phyloP scores from a whole-genome alignment of 2,888 invertebrate species.

The Choreutis nemorana region DNA sequence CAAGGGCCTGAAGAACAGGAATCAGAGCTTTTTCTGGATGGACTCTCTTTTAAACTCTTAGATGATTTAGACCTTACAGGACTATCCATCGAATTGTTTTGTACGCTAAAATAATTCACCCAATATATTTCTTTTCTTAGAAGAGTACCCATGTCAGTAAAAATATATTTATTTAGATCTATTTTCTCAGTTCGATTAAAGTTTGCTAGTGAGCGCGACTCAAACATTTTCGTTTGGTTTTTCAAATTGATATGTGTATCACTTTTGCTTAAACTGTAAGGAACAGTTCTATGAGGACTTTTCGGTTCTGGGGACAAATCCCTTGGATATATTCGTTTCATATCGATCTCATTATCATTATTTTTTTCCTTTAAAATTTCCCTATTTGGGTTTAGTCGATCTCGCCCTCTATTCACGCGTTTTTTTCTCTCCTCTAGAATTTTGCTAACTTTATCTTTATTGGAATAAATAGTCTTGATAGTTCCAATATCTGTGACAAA shows the following conservation, averaged over 20 bases:
- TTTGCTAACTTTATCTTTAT: constrained; percentile 9
- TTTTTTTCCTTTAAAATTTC: too few relatives aligned
- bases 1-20: constrained; percentile 11
- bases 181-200: too few relatives aligned
- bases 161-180: constrained; percentile 39
- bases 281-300: too few relatives aligned
- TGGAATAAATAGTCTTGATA: constrained; percentile 25
- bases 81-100: constrained; percentile 22
- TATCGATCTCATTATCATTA: too few relatives aligned
- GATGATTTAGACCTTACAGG: constrained; percentile 9
- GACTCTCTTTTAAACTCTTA: constrained; percentile 11
- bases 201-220: too few relatives aligned
- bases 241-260: constrained; percentile 16
- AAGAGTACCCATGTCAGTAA: constrained; percentile 21
- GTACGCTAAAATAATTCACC: constrained; percentile 42
- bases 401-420: constrained; percentile 1
- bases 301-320: too few relatives aligned
- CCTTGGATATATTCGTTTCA: too few relatives aligned
- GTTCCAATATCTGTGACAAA: constrained; percentile 15
- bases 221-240: constrained; percentile 13
- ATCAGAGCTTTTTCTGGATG: constrained; percentile 12
- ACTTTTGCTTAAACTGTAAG: constrained; percentile 24
- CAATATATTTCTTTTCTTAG: constrained; percentile 31
- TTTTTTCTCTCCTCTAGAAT: constrained; percentile 1
- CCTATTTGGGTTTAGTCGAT: too few relatives aligned